Evolutionary conservation across 2,113 vertebrate species (phyloP), one percentile per base, ranked within the genome.

Genomic region (Tringa solitaria): DNA sequence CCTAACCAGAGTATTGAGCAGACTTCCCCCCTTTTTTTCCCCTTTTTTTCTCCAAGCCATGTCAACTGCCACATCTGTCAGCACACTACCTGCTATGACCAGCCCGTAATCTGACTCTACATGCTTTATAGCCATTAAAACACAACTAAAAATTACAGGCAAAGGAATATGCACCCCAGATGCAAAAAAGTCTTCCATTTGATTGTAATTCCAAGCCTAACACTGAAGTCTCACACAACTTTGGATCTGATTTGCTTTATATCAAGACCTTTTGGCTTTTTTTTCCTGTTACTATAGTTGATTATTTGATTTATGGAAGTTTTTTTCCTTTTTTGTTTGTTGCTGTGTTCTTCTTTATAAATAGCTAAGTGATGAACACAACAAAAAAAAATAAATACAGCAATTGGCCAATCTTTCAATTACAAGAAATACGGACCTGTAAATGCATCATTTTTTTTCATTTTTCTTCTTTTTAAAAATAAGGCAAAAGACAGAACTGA

Each of bases 301-400:
- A 75, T 39, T 41, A 43, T 39, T 83, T 46, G 26, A 61, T 82
- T 78, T 68, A 23, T 35, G 7, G 51, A 48, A 70, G 12, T 5
- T 4, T 48, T 33, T 51, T 17, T 2, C 4, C 10, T 70, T 24
- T 50, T 50, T 56, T 17, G 22, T 56, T 61, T 0, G 0, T 7
- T 60, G 12, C 8, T 7, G 3, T 2, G 0, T 53, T 59, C 33
- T 45, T 70, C 6, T 22, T 56, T 61, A 27, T 9, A 26, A 46
- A 70, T 80, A 74, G 6, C 53, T 54, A 54, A 28, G 53, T 60
- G 13, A 33, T 0, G 7, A 73, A 35, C 14, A 68, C 6, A 39
- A 3, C 7, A 54, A 77, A 30, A 17, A 48, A 39, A 48, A 48
- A 48, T 46, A 80, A 80, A 78, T 8, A 45, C 3, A 67, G 5